Conservation (phyloP, 2,888 invertebrate genomes). For the Caenorhabditis japonica region DNA sequence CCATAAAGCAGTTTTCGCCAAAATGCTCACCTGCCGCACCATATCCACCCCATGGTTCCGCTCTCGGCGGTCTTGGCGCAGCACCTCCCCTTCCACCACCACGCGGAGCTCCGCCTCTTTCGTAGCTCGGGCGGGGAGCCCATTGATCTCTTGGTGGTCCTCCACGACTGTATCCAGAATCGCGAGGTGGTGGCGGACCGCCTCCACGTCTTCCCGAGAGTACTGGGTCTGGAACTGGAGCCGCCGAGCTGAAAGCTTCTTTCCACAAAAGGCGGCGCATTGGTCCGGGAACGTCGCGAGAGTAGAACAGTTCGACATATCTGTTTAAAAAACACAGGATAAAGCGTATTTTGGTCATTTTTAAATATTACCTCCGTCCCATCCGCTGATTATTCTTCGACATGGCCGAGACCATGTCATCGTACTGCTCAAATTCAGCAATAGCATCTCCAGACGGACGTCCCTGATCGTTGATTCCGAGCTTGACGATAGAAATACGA, state of each 20-base stretch:
- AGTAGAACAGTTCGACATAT: constrained; percentile 88
- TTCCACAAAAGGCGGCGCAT: constrained; percentile 60
- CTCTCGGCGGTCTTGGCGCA: constrained; percentile 1
- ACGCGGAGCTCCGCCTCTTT: background rate
- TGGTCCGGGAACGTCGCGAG: constrained; percentile 52
- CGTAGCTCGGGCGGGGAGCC: background rate
- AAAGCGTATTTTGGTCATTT: too few species aligned
- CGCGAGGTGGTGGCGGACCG: constrained; percentile 8
- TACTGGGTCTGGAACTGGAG: constrained; percentile 44
- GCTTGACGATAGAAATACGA: constrained; percentile 59
- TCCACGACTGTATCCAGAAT: constrained; percentile 1
- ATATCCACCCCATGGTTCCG: constrained; percentile 30
- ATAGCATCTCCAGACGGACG: constrained; percentile 72
- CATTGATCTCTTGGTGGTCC: constrained; percentile 20
- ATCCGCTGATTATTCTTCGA: constrained; percentile 65
- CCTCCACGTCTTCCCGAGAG: constrained; percentile 31
- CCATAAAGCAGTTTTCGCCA: too few species aligned
- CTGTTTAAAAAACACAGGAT: constrained; percentile 27
- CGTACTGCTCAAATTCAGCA: constrained; percentile 65
- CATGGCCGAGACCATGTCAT: constrained; percentile 64
- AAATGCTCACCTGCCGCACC: constrained; percentile 1
- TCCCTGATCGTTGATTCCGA: constrained; percentile 62
- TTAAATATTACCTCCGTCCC: constrained; percentile 78
- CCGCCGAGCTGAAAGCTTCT: constrained; percentile 27
- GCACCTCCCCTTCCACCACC: constrained; percentile 12